Evolutionary conservation across 2,797 vertebrate species (phyloP).

Genomic region (Smutsia gigantea): DNA sequence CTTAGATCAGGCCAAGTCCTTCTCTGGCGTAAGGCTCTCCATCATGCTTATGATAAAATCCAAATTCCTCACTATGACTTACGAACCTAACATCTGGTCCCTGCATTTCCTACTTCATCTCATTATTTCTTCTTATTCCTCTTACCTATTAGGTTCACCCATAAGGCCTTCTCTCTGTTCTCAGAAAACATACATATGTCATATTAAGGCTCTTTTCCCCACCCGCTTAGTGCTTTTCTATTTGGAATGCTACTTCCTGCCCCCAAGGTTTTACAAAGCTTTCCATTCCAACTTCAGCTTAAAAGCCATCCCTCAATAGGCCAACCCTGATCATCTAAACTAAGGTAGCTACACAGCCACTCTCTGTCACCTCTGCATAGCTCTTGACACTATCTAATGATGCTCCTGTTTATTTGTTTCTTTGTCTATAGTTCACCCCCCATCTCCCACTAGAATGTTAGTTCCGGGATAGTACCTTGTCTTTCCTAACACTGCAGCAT

Average conservation of each 20-base stretch:
- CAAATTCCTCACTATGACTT: not conserved
- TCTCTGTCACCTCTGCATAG: not conserved
- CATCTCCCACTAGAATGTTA: not conserved
- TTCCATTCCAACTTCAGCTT: not conserved
- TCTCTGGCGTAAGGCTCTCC: not conserved
- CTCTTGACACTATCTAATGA: not conserved
- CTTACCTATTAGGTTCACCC: not conserved
- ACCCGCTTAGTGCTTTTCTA: not conserved
- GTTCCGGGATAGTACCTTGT: not conserved
- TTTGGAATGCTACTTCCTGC: not conserved
- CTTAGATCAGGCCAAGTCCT: not conserved
- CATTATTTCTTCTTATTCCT: not conserved
- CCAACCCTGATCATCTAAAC: not conserved
- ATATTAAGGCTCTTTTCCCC: not conserved
- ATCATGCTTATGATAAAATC: not conserved
- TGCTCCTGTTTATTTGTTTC: not conserved
- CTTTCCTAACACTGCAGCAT: not conserved
- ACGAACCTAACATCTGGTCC: not conserved
- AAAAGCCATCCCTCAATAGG: not conserved
- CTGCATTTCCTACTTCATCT: not conserved
- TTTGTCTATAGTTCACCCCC: not conserved
- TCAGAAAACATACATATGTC: not conserved
- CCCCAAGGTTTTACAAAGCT: not conserved
- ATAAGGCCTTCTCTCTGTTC: not conserved
- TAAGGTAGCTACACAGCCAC: not conserved